phyloP scores from a whole-genome alignment of 1,140 invertebrate species.

The Whitmania pigra region DNA sequence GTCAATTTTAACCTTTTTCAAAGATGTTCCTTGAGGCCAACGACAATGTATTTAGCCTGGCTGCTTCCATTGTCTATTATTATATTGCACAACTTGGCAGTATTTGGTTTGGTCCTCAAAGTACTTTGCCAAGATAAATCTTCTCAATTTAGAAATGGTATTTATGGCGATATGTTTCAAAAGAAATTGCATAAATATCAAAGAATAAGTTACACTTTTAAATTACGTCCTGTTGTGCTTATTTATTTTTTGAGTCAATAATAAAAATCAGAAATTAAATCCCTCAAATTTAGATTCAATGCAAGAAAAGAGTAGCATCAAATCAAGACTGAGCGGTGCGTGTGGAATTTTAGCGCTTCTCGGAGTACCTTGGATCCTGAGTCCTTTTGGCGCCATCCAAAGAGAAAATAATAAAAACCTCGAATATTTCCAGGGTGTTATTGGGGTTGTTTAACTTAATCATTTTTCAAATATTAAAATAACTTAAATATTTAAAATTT shows the following conservation, averaged over 20 bases:
- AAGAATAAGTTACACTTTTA: background rate
- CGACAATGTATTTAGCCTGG: constrained; percentile 1
- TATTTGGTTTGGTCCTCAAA: constrained; percentile 16
- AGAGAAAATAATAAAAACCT: background rate
- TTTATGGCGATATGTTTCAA: background rate
- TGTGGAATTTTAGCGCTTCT: constrained; percentile 13
- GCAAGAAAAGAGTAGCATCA: background rate
- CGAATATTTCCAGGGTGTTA: constrained; percentile 8
- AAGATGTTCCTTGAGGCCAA: constrained; percentile 15
- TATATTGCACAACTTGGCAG: constrained; percentile 17
- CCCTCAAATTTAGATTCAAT: background rate
- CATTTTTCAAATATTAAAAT: no score
- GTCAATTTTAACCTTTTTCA: background rate
- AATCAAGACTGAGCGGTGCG: constrained; percentile 14
- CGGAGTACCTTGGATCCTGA: constrained; percentile 20
- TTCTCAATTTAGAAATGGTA: background rate
- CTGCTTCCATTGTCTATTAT: constrained; percentile 16
- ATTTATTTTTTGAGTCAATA: background rate
- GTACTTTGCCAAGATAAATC: background rate
- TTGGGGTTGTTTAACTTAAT: background rate
- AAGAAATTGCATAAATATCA: background rate
- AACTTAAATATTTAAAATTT: no score
- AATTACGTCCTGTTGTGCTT: background rate
- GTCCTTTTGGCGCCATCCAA: constrained; percentile 21
- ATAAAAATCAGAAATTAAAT: background rate